A percentile compares a stretch with the other conserved stretches of the same genome.
phyloP scores from a whole-genome alignment of 2,113 vertebrate species.

The Psammodynastes pulverulentus region DNA sequence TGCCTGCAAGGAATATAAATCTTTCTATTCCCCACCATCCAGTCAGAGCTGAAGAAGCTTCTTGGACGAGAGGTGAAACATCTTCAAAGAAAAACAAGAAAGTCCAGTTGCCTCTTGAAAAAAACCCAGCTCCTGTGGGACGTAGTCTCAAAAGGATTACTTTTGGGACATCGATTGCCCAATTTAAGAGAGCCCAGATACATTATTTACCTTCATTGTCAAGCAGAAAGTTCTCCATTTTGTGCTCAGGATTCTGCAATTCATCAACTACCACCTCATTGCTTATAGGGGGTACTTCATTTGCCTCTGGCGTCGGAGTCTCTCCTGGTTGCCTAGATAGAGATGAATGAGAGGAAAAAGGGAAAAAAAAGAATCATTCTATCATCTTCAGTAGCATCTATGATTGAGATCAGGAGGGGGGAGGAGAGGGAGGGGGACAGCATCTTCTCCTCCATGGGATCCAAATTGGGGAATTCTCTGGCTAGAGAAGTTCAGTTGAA shows the following conservation, averaged over 20 bases:
- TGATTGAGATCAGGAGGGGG: background rate
- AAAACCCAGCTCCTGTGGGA: too few relatives aligned
- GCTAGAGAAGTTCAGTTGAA: background rate
- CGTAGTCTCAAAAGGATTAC: background rate
- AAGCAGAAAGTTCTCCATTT: background rate
- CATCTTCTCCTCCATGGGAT: background rate
- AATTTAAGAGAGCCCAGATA: background rate
- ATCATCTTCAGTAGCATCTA: background rate
- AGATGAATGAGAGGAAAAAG: background rate
- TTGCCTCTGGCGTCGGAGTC: fast-evolving
- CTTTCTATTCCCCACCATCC: too few relatives aligned
- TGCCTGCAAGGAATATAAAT: too few relatives aligned
- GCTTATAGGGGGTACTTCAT: background rate
- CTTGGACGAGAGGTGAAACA: too few relatives aligned
- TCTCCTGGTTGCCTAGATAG: background rate
- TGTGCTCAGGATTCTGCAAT: too few relatives aligned
- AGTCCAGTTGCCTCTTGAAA: too few relatives aligned
- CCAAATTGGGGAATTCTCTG: background rate
- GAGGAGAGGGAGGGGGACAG: too few relatives aligned
- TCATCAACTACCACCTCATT: background rate
- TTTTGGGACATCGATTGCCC: background rate
- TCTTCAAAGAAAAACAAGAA: too few relatives aligned
- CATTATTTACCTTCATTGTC: constrained; percentile 3
- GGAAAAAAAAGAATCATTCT: background rate
- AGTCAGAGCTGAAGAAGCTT: too few relatives aligned